These are phyloP conservation scores for Disparrhopalites patrizii DNA, from an alignment of 2,888 invertebrate genomes.

Conservation along the genomic window DNA sequence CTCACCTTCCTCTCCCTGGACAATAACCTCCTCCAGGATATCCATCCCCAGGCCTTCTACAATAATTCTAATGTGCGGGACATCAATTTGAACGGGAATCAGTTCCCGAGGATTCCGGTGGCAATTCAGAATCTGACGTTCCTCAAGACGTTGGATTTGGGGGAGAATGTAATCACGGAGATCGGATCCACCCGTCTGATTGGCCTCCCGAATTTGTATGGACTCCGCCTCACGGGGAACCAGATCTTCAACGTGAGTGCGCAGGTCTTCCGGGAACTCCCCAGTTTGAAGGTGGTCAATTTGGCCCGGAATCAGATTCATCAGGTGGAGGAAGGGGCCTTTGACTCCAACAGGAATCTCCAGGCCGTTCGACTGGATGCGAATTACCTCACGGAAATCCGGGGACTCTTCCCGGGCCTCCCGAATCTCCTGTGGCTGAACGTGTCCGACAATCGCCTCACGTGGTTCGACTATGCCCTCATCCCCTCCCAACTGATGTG, in stretches of 20 bases:
- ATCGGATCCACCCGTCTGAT: constrained; percentile 67
- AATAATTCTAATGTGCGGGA: constrained; percentile 65
- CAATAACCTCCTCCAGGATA: constrained; percentile 75
- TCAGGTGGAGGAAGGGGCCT: constrained; percentile 74
- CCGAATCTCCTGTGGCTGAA: constrained; percentile 82
- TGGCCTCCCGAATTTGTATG: constrained; percentile 70
- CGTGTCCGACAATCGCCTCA: constrained; percentile 83
- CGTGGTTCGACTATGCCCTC: constrained; percentile 81
- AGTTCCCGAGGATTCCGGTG: constrained; percentile 71
- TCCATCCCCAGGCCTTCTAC: constrained; percentile 81
- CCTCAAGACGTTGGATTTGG: constrained; percentile 81
- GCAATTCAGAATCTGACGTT: constrained; percentile 80
- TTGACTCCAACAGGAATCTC: constrained; percentile 71
- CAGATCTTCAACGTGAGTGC: constrained; percentile 75
- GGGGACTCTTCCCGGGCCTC: constrained; percentile 76
- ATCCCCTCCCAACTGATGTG: constrained; percentile 78
- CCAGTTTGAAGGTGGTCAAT: constrained; percentile 78
- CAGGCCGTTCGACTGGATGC: constrained; percentile 83
- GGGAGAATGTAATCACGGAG: constrained; percentile 79
- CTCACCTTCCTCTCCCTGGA: constrained; percentile 78
- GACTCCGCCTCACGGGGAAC: constrained; percentile 83
- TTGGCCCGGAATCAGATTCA: constrained; percentile 78
- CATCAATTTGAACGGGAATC: constrained; percentile 82
- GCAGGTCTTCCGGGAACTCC: constrained; percentile 72
- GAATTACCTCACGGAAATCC: constrained; percentile 75